Conservation (phyloP, 2,888 invertebrate genomes). For the Lasioglossum zephyrum region DNA sequence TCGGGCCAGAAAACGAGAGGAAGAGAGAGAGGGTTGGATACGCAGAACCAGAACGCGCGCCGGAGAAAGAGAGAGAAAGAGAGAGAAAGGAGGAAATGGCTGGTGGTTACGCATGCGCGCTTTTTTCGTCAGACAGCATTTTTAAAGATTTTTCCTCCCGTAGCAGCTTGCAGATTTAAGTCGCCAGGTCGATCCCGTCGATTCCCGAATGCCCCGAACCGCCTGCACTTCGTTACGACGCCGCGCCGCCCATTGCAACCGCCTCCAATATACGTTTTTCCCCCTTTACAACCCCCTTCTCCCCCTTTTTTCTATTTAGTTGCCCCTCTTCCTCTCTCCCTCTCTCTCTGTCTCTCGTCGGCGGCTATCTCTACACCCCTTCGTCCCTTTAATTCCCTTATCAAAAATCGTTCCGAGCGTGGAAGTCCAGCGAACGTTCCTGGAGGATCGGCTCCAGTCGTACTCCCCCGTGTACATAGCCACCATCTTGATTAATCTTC, state of each 20-base stretch:
- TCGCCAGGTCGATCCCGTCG: constrained; percentile 74
- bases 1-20: constrained; percentile 31
- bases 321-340: neutral
- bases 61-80: constrained; percentile 33
- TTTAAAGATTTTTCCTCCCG: constrained; percentile 81
- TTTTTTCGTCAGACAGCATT: constrained; percentile 80
- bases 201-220: constrained; percentile 63
- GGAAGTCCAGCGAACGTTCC: neutral
- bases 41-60: constrained; percentile 60
- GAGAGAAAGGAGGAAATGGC: constrained; percentile 65
- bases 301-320: neutral
- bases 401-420: constrained; percentile 16
- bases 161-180: constrained; percentile 73
- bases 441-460: neutral
- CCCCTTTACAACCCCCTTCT: neutral
- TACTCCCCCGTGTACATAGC: neutral
- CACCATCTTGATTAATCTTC: neutral
- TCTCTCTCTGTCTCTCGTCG: neutral
- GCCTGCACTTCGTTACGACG: constrained; percentile 57
- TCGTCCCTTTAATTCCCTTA: neutral
- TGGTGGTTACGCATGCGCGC: constrained; percentile 77
- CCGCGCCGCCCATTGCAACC: constrained; percentile 49
- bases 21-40: constrained; percentile 67
- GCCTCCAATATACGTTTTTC: constrained; percentile 32
- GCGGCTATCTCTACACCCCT: neutral